These are phyloP conservation scores for Tenthredo notha DNA, from an alignment of 2,888 invertebrate species.

Conservation along the genomic window DNA sequence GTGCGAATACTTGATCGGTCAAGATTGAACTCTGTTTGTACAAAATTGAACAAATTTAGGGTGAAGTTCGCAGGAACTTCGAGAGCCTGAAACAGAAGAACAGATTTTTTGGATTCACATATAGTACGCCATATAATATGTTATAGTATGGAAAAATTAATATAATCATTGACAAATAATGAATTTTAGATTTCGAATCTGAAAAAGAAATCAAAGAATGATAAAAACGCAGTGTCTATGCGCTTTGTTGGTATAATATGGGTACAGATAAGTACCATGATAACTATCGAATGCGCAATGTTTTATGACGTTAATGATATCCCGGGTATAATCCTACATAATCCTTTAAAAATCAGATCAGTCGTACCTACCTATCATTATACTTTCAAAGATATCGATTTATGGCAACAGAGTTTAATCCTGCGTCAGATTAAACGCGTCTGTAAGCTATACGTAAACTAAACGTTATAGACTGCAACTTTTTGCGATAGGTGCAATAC, in stretches of 20 bases:
- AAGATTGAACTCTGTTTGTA: constrained; percentile 60
- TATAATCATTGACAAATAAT: neutral
- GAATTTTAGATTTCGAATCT: neutral
- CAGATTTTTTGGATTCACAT: neutral
- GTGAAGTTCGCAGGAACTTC: constrained; percentile 63
- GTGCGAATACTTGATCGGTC: constrained; percentile 58
- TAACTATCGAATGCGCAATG: neutral
- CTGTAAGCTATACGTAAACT: neutral
- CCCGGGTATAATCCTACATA: neutral
- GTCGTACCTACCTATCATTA: neutral
- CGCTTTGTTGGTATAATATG: neutral
- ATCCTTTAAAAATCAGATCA: constrained; percentile 10
- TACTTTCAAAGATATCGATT: neutral
- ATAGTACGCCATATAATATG: neutral
- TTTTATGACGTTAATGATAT: neutral
- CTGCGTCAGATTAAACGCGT: neutral
- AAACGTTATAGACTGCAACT: neutral
- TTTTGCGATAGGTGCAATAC: neutral
- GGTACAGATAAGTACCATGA: neutral
- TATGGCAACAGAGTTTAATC: neutral
- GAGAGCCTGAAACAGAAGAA: constrained; percentile 59
- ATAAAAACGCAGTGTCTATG: neutral
- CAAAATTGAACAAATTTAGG: constrained; percentile 63
- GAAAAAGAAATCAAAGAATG: neutral
- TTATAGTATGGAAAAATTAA: neutral